These are phyloP conservation scores for Hyphantria cunea DNA, from an alignment of 1,140 invertebrate species.

Conservation along the genomic window DNA sequence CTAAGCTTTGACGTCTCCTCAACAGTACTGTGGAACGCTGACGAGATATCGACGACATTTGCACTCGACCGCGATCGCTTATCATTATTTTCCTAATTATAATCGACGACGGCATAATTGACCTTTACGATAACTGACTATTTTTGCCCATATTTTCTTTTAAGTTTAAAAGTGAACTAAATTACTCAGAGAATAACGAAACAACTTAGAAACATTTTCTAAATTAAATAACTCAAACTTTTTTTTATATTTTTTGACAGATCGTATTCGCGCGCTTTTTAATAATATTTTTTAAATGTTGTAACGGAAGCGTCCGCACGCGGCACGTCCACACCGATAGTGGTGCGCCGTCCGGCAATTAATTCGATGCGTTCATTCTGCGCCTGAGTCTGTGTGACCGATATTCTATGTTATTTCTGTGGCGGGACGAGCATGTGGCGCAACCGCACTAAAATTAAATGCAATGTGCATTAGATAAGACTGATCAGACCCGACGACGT, in stretches of 20 bases:
- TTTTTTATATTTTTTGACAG: slow-evolving; percentile 14
- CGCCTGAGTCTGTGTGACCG: slow-evolving; percentile 70
- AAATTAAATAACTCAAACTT: slow-evolving; percentile 7
- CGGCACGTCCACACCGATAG: slow-evolving; percentile 66
- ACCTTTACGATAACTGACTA: slow-evolving; percentile 34
- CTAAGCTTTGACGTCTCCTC: slow-evolving; percentile 51
- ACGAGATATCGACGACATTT: slow-evolving; percentile 67
- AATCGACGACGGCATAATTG: slow-evolving; percentile 52
- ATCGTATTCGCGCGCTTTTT: slow-evolving; percentile 52
- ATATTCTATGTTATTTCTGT: slow-evolving; percentile 80
- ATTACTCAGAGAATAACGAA: slow-evolving; percentile 1
- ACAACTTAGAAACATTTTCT: neutral
- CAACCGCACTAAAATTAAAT: slow-evolving; percentile 77
- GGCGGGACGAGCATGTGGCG: slow-evolving; percentile 62
- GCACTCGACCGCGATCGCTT: slow-evolving; percentile 70
- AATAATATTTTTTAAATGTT: slow-evolving; percentile 41
- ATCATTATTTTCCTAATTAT: slow-evolving; percentile 67
- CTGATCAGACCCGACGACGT: slow-evolving; percentile 29
- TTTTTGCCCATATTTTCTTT: slow-evolving; percentile 21
- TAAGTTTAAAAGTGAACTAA: slow-evolving; percentile 4
- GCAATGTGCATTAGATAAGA: slow-evolving; percentile 77
- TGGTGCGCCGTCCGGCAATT: slow-evolving; percentile 71
- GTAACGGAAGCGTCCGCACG: slow-evolving; percentile 72
- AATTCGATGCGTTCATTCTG: slow-evolving; percentile 68
- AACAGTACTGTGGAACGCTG: slow-evolving; percentile 34